Conservation (phyloP, 1,140 invertebrate genomes). For the Octopus bimaculoides region DNA sequence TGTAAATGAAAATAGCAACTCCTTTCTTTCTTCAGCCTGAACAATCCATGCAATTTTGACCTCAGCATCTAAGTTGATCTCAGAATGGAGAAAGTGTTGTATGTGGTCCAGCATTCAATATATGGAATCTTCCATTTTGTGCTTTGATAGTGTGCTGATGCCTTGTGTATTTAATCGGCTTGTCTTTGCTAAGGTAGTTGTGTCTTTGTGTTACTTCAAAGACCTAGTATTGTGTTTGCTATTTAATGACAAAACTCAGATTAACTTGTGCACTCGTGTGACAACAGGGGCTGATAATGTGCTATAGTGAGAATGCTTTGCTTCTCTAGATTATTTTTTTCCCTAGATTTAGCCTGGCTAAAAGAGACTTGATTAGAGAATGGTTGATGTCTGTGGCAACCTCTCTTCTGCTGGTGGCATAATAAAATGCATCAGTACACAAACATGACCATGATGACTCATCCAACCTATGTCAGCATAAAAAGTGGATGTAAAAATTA, state of each 20-base stretch:
- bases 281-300: too few species aligned
- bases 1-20: neutral
- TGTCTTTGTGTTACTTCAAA: neutral
- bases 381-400: neutral
- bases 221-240: neutral
- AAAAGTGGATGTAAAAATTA: neutral
- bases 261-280: too few species aligned
- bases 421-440: neutral
- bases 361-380: neutral
- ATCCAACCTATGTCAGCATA: neutral
- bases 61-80: neutral
- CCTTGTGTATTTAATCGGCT: too few species aligned
- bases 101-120: neutral
- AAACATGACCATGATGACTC: neutral
- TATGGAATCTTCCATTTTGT: neutral
- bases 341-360: too few species aligned
- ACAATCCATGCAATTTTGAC: neutral
- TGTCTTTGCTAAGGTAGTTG: neutral
- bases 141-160: neutral
- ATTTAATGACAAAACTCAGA: neutral
- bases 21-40: neutral
- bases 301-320: too few species aligned
- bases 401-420: neutral
- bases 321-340: too few species aligned
- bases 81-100: neutral